A percentile compares a stretch with the other conserved stretches of the same genome.
These are phyloP conservation scores for Labrus mixtus DNA, from an alignment of 2,113 vertebrate species.

Conservation along the genomic window DNA sequence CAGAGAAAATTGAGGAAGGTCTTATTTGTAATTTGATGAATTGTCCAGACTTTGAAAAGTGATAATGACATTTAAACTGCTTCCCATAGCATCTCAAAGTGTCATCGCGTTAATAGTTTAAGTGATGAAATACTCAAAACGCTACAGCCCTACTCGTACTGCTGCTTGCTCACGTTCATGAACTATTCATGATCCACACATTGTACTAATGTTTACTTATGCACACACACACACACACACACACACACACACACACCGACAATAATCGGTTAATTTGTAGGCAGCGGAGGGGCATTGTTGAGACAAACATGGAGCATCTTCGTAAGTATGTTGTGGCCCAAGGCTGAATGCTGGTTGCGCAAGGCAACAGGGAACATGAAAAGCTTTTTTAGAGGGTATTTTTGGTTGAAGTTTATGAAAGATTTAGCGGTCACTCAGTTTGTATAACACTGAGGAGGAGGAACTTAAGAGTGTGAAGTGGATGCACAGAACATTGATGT, in stretches of 20 bases:
- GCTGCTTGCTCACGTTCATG: background rate
- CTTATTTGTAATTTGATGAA: no score
- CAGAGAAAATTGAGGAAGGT: no score
- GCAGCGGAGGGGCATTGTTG: constrained; percentile 9
- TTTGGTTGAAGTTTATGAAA: constrained; percentile 76
- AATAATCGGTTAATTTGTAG: constrained; percentile 12
- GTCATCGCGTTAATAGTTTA: no score
- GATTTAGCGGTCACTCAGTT: constrained; percentile 71
- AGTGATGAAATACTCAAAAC: background rate
- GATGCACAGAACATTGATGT: constrained; percentile 31
- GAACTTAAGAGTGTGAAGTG: constrained; percentile 35
- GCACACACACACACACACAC: background rate
- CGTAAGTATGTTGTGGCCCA: constrained; percentile 30
- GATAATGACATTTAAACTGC: no score
- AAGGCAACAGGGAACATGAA: constrained; percentile 40
- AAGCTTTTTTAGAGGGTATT: constrained; percentile 72
- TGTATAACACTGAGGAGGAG: constrained; percentile 54
- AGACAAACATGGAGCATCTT: constrained; percentile 27
- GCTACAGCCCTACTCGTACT: background rate
- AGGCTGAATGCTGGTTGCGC: constrained; percentile 16
- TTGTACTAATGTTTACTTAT: constrained; percentile 22
- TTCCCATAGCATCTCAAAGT: no score
- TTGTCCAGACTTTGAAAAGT: no score
- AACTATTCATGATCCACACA: constrained; percentile 5
- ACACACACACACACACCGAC: background rate